These are phyloP conservation scores for Rhipidura dahli DNA, from an alignment of 2,113 vertebrate species.

Conservation along the genomic window DNA sequence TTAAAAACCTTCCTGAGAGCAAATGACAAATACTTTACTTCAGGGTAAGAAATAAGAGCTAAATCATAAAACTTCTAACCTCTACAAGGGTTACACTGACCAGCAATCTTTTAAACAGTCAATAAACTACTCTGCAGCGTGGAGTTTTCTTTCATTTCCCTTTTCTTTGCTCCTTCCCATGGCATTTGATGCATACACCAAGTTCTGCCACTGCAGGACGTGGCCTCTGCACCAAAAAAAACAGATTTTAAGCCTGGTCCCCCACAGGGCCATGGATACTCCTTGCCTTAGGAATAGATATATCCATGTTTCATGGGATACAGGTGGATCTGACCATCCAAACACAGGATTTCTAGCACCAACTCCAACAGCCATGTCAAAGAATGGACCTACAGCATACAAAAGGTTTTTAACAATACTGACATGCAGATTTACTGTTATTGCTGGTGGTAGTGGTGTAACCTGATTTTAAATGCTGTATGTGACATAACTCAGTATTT, in stretches of 20 bases:
- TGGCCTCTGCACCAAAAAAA: neutral
- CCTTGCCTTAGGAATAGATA: neutral
- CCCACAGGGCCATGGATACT: neutral
- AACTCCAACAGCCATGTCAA: neutral
- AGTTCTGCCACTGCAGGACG: neutral
- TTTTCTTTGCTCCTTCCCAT: neutral
- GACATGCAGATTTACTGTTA: neutral
- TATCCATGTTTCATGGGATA: neutral
- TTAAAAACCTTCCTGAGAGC: neutral
- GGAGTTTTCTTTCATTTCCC: neutral
- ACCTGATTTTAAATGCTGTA: neutral
- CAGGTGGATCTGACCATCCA: neutral
- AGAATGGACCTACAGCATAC: neutral
- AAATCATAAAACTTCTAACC: neutral
- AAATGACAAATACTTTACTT: neutral
- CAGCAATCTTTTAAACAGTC: neutral
- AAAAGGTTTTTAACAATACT: neutral
- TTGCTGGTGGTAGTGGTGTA: neutral
- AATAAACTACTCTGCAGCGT: neutral
- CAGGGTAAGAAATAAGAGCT: neutral
- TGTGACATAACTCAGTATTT: neutral
- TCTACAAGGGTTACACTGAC: neutral
- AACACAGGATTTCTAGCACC: neutral
- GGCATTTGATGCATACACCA: fast-evolving
- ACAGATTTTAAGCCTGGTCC: neutral